Conservation (phyloP, 1,140 invertebrate species). For the Caerostris darwini region DNA sequence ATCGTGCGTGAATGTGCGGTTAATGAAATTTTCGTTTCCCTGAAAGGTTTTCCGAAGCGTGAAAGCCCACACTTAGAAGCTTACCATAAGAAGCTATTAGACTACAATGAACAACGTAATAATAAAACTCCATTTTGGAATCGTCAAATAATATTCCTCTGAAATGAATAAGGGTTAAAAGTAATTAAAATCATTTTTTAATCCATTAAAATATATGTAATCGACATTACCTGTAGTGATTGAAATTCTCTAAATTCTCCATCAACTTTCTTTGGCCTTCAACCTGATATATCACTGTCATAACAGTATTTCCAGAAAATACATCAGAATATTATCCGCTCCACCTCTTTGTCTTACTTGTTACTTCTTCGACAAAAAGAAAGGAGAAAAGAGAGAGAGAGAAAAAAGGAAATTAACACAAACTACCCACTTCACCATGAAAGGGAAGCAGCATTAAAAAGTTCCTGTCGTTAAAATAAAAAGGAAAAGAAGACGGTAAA, state of each 20-base stretch:
- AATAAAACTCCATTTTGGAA: too few relatives aligned
- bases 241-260: background rate
- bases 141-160: too few relatives aligned
- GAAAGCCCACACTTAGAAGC: constrained; percentile 19
- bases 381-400: background rate
- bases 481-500: background rate
- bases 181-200: too few relatives aligned
- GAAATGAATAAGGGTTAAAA: too few relatives aligned
- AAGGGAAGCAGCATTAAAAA: constrained; percentile 2
- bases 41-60: background rate
- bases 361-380: background rate
- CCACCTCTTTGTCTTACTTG: background rate
- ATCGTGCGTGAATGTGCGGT: constrained; percentile 1
- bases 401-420: background rate
- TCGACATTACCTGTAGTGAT: background rate
- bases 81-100: too few relatives aligned
- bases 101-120: too few relatives aligned
- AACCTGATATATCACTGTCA: background rate
- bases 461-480: constrained; percentile 2
- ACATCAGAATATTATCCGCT: background rate
- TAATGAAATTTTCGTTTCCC: constrained; percentile 21
- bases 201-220: background rate
- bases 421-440: background rate
- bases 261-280: background rate
- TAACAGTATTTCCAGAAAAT: background rate